Evolutionary conservation across 2,888 invertebrate genomes (phyloP).

Genomic region (Cylloceria caligata): DNA sequence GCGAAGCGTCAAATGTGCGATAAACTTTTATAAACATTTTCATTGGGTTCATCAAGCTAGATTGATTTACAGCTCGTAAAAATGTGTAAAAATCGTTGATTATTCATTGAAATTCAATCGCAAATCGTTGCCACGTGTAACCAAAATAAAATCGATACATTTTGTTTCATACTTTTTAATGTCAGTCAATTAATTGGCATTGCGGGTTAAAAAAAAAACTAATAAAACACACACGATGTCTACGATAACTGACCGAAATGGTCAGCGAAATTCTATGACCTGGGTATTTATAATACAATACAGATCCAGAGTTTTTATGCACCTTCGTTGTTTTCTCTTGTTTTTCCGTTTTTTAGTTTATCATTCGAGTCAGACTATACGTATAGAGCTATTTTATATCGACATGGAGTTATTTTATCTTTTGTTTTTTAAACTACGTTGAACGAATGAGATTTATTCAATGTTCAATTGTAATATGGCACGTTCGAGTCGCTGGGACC

Average conservation of each 20-base stretch:
- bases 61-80: conserved; percentile 38
- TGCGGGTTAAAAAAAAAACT: background rate
- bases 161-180: conserved; percentile 15
- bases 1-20: background rate
- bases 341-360: background rate
- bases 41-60: background rate
- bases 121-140: conserved; percentile 11
- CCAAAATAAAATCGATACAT: conserved; percentile 29
- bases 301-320: conserved; percentile 39
- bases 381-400: conserved; percentile 25
- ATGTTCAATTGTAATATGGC: conserved; percentile 68
- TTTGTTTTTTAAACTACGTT: conserved; percentile 34
- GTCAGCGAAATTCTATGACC: conserved; percentile 42
- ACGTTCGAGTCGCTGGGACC: conserved; percentile 60
- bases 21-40: background rate
- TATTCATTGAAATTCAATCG: conserved; percentile 8
- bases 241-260: conserved; percentile 7
- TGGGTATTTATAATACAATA: conserved; percentile 57
- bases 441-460: background rate
- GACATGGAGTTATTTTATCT: conserved; percentile 18
- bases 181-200: conserved; percentile 27
- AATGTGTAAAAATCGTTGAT: conserved; percentile 51
- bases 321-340: background rate
- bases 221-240: conserved; percentile 1
- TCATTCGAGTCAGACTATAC: conserved; percentile 42